Conservation (phyloP, 92 coral and sea anemone species). For the Metridium senile region DNA sequence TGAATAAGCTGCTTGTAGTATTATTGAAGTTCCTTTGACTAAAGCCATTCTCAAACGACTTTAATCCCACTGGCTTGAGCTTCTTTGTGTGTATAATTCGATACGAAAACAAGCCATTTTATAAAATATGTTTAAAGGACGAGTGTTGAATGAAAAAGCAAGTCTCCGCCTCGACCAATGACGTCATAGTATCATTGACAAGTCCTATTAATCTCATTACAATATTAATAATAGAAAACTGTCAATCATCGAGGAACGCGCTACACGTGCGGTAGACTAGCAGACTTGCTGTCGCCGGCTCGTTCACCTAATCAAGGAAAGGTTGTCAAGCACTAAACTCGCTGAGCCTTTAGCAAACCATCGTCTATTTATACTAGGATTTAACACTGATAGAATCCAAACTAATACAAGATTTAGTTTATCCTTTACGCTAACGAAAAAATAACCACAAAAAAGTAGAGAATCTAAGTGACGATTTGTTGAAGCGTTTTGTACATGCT, state of each 20-base stretch:
- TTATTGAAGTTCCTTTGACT: background rate
- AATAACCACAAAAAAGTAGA: conserved; percentile 14
- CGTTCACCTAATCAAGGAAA: conserved; percentile 66
- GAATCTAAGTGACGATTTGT: conserved; percentile 19
- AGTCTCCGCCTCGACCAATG: conserved; percentile 46
- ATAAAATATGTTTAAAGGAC: background rate
- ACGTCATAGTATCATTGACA: conserved; percentile 77
- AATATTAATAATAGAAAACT: conserved; percentile 76
- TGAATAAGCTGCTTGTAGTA: conserved; percentile 37
- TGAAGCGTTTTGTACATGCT: conserved; percentile 22
- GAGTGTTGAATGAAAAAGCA: background rate
- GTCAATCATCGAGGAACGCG: conserved; percentile 74
- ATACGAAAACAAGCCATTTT: conserved; percentile 3
- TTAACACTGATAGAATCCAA: conserved; percentile 19
- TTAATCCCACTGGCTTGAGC: background rate
- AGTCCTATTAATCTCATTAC: conserved; percentile 88
- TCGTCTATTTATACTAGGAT: conserved; percentile 44
- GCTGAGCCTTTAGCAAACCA: conserved; percentile 50
- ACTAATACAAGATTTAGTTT: conserved; percentile 27
- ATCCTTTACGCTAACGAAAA: conserved; percentile 16
- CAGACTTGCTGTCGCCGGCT: conserved; percentile 90
- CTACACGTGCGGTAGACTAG: conserved; percentile 77
- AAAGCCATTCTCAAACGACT: background rate
- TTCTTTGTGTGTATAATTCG: conserved; percentile 10
- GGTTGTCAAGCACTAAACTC: conserved; percentile 51